Base-by-base conservation (phyloP, 2,888 invertebrate genomes). In the Limnephilus marmoratus region DNA sequence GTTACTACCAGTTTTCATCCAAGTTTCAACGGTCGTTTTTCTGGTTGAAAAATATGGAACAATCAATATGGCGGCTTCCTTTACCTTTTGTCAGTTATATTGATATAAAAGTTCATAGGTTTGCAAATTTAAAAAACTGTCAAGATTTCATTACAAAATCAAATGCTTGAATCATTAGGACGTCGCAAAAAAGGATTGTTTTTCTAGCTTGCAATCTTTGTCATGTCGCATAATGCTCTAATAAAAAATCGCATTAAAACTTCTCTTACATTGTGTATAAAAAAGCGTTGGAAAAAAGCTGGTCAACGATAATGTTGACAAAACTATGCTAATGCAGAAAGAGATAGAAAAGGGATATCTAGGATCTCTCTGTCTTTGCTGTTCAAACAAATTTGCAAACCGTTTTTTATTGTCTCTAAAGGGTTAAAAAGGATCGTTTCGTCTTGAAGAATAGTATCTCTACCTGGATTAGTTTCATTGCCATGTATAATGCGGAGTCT, bases 341-440 rank as follows among this genome's bases (percentile, higher is more conserved):
- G 49, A 53, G 85, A 90, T 15, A 34, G 49, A 53, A 91, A 68
- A 53, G 31, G 81, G 87, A 91, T 81, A 31, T 18, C 18, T n/a
- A 15, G 24, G 81, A 4, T 37, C 11, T 45, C 88, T 90, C 81
- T 92, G 18, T 92, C 82, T 91, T 68, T 68, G 85, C 37, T 31
- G 82, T 68, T 91, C 86, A 82, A 81, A 92, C 88, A 91, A 91
- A 92, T 92, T 92, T 29, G 92, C 92, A 85, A 92, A 92, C 92
- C 88, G 92, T 91, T 91, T 91, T 92, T 92, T 82, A 90, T 86
- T 92, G 87, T 87, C 88, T 53, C 81, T 49, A 82, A 92, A 87
- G 90, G 92, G 90, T 91, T 53, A 34, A 91, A 91, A 91, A 88
- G 91, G 91, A 88, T 53, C n/a, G 68, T 45, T 9, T 2, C 82